A percentile compares a stretch with the other conserved stretches of the same genome.
These are phyloP conservation scores for Syrrhaptes paradoxus DNA, from an alignment of 2,113 vertebrate species.

Conservation along the genomic window DNA sequence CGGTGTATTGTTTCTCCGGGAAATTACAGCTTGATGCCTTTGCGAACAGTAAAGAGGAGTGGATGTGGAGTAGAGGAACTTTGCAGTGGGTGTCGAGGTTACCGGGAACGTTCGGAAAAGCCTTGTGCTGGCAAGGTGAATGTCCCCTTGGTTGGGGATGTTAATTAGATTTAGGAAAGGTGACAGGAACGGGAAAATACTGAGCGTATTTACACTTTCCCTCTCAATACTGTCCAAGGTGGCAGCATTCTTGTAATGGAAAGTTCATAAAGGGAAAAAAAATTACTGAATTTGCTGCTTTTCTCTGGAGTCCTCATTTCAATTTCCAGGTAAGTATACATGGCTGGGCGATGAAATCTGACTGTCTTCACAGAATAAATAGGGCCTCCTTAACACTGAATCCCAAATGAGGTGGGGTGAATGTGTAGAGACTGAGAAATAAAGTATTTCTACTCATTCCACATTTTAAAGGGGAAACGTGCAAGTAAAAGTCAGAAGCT, in stretches of 20 bases:
- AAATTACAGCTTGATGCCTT: constrained; percentile 14
- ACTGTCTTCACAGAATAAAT: not conserved
- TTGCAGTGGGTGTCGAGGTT: not conserved
- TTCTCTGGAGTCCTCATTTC: not conserved
- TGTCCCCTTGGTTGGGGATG: not conserved
- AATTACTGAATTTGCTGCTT: not conserved
- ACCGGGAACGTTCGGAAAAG: not conserved
- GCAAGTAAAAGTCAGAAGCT: not conserved
- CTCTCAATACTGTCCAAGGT: not conserved
- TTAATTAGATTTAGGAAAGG: not conserved
- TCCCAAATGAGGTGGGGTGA: not conserved
- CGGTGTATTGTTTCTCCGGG: not conserved
- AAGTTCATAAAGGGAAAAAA: not conserved
- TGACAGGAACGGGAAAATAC: not conserved
- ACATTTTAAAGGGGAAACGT: not conserved
- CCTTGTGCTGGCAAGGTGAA: not conserved
- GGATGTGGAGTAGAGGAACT: not conserved
- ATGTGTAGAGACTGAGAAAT: not conserved
- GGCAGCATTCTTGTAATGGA: not conserved
- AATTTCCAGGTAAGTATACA: not conserved
- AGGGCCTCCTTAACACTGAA: not conserved
- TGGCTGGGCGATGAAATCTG: not conserved
- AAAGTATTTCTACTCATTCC: not conserved
- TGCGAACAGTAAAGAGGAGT: not conserved
- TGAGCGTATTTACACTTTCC: not conserved